Conservation (phyloP, 2,797 vertebrate genomes). For the Salmo trutta region DNA sequence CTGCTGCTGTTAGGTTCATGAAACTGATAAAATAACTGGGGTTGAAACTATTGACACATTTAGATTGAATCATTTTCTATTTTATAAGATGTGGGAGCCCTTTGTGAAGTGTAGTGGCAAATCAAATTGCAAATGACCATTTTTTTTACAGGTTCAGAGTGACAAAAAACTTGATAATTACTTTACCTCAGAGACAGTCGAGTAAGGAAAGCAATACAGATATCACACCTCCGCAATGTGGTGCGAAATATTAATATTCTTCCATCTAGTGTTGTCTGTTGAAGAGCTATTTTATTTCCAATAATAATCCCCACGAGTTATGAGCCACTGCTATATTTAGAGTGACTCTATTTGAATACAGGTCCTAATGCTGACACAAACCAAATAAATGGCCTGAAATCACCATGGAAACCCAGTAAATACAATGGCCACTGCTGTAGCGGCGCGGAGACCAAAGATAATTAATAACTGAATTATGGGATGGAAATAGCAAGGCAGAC, state of each 20-base stretch:
- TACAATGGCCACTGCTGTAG: constrained; percentile 74
- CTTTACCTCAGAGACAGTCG: not conserved
- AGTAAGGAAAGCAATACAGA: not conserved
- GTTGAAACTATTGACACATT: not conserved
- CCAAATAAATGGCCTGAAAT: constrained; percentile 87
- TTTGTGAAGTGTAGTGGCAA: not conserved
- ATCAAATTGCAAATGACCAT: not conserved
- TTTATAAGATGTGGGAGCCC: not conserved
- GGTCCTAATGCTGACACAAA: constrained; percentile 86
- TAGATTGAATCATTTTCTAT: not conserved
- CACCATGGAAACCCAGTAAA: constrained; percentile 90
- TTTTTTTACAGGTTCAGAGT: not conserved
- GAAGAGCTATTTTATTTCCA: constrained; percentile 58
- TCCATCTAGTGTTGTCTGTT: constrained; percentile 20
- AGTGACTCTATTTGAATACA: constrained; percentile 77
- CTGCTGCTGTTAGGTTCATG: not conserved
- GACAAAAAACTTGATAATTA: not conserved
- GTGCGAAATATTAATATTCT: not conserved
- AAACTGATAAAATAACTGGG: not conserved
- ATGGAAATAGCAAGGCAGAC: constrained; percentile 71
- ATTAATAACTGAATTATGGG: constrained; percentile 87
- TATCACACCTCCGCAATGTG: not conserved
- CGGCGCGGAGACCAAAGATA: constrained; percentile 74
- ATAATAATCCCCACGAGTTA: constrained; percentile 62
- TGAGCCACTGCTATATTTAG: constrained; percentile 73